Evolutionary conservation across 2,113 vertebrate species (phyloP), one percentile per base, ranked within the genome.

Genomic region (Tyrannus savana): DNA sequence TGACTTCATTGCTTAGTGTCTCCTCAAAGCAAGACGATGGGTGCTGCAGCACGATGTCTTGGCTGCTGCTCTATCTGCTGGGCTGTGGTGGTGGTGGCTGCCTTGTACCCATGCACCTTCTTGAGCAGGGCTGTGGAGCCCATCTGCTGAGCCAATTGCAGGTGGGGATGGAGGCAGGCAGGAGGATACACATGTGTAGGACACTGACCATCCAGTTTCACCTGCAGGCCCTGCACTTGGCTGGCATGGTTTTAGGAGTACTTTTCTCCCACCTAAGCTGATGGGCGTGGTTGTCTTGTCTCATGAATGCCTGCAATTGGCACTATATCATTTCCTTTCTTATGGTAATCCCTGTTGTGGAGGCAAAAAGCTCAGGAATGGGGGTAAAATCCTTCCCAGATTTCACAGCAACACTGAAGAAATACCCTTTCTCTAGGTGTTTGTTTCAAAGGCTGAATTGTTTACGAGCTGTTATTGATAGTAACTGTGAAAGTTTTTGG

Each of bases 101-200:
- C 33, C 46, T 49, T 16, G 13, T 35, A 5, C 58, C 19, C 46
- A 7, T 1, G 6, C 27, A 6, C 22, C 47, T 62, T 15, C 23
- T 75, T 21, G 49, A 41, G 63, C 31, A 30, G 47, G 52, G 16
- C 41, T 58, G 25, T 1, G 1, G 52, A 30, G 50, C 23, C 28
- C 46, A 64, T 58, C 14, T 3, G 2, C 37, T 17, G 28, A 52
- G 63, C 0, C 0, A 0, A 23, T 21, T 30, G 41, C 33, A 27
- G 28, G 21, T 47, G 47, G 17, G 47, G 18, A 49, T 2, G 3
- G 59, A 17, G 46, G 42, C 25, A 23, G 31, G 31, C 49, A 52
- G 47, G 47, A 52, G 19, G 53, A 10, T 15, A 19, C 37, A 56
- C 39, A 15, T 31, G 6, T 3, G 5, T 33, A 11, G 1, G 2